Percentiles rank a stretch among this genome's conserved stretches.
phyloP scores from a whole-genome alignment of 2,113 vertebrate species.

The Eira barbara region DNA sequence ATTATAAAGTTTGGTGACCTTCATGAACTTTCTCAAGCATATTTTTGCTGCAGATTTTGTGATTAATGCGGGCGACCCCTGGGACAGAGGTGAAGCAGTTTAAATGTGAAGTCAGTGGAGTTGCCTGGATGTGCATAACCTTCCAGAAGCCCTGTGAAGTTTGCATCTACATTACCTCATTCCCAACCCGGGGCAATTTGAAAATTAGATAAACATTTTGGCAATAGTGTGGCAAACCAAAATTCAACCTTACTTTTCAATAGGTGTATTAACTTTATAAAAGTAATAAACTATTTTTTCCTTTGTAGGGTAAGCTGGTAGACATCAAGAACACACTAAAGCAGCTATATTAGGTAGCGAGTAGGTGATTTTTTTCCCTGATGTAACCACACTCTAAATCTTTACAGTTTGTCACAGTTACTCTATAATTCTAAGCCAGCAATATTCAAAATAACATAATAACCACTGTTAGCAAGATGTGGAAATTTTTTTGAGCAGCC shows the following conservation, averaged over 20 bases:
- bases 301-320: constrained; percentile 29
- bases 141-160: not conserved
- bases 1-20: constrained; percentile 62
- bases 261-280: constrained; percentile 6
- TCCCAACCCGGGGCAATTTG: not conserved
- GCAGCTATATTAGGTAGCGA: constrained; percentile 52
- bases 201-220: constrained; percentile 58
- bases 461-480: constrained; percentile 59
- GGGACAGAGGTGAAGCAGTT: not conserved
- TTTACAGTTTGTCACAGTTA: constrained; percentile 58
- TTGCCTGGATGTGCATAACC: not conserved
- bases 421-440: constrained; percentile 63
- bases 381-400: constrained; percentile 71
- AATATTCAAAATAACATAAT: constrained; percentile 71
- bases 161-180: not conserved
- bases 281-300: constrained; percentile 36
- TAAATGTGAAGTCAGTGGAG: not conserved
- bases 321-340: constrained; percentile 22
- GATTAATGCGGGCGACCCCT: not conserved
- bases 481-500: constrained; percentile 66
- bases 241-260: not conserved
- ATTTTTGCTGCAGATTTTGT: constrained; percentile 25
- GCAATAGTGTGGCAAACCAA: not conserved
- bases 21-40: constrained; percentile 35
- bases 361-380: not conserved